Conservation (phyloP, 1,140 invertebrate species). For the Drosophila mayri region DNA sequence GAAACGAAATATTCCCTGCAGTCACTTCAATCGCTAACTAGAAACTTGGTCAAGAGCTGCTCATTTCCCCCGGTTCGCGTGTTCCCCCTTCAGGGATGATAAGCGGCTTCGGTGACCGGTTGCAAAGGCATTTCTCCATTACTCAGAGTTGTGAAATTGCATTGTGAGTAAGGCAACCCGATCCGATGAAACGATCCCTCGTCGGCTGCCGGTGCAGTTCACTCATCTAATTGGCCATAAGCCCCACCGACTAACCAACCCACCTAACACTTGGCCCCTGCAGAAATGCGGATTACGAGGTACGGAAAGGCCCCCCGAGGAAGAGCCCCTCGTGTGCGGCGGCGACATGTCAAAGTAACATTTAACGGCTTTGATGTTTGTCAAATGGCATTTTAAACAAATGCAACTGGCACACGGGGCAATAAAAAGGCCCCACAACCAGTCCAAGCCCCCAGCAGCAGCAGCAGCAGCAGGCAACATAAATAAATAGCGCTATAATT, state of each 20-base stretch:
- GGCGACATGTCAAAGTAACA: constrained; percentile 53
- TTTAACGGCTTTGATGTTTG: constrained; percentile 59
- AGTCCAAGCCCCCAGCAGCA: neutral
- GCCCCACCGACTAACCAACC: neutral
- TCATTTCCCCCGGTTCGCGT: neutral
- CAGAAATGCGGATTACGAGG: neutral
- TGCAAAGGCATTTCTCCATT: constrained; percentile 31
- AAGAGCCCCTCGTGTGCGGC: constrained; percentile 7
- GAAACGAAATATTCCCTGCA: constrained; percentile 40
- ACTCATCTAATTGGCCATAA: constrained; percentile 52
- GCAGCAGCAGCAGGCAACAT: constrained; percentile 23
- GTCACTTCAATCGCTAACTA: constrained; percentile 31
- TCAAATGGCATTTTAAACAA: constrained; percentile 58
- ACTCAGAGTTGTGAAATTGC: constrained; percentile 58
- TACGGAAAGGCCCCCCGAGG: neutral
- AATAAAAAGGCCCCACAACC: constrained; percentile 21
- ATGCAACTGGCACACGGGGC: constrained; percentile 54
- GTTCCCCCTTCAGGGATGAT: constrained; percentile 33
- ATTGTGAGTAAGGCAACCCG: constrained; percentile 25
- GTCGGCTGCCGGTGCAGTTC: constrained; percentile 19
- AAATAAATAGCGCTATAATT: constrained; percentile 47
- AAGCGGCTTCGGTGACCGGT: constrained; percentile 29
- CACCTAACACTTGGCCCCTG: neutral
- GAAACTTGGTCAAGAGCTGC: constrained; percentile 69
- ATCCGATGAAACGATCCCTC: constrained; percentile 21